Percentiles rank a stretch among this genome's conserved stretches.
phyloP scores from a whole-genome alignment of 2,888 invertebrate species.

The Antitype chi region DNA sequence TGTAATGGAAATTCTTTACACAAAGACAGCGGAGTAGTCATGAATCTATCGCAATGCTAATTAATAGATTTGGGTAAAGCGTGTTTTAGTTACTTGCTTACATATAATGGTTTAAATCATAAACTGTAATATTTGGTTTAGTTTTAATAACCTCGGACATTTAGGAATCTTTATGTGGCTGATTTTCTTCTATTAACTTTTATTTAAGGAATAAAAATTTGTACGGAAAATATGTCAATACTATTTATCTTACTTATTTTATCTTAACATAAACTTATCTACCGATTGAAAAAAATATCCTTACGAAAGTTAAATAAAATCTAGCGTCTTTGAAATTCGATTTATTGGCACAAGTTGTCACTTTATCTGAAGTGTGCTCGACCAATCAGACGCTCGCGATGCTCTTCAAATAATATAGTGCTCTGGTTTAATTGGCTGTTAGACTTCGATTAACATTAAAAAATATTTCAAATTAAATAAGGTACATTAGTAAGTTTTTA shows the following conservation, averaged over 20 bases:
- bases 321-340: constrained; percentile 64
- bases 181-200: background rate
- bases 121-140: background rate
- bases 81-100: background rate
- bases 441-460: constrained; percentile 18
- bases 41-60: background rate
- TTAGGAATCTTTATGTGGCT: background rate
- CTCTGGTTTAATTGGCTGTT: constrained; percentile 35
- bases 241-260: background rate
- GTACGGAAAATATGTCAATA: background rate
- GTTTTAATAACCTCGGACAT: background rate
- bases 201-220: background rate
- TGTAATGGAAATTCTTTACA: background rate
- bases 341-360: constrained; percentile 68
- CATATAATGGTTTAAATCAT: background rate
- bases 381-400: constrained; percentile 51
- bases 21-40: background rate
- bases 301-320: constrained; percentile 44
- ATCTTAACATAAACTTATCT: background rate
- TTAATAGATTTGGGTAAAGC: background rate
- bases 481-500: background rate
- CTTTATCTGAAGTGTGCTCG: constrained; percentile 60
- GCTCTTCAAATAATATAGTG: constrained; percentile 34
- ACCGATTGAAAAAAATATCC: background rate
- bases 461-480: constrained; percentile 6